Base-by-base conservation (phyloP, 2,113 vertebrate species). In the Megaceryle torquata region DNA sequence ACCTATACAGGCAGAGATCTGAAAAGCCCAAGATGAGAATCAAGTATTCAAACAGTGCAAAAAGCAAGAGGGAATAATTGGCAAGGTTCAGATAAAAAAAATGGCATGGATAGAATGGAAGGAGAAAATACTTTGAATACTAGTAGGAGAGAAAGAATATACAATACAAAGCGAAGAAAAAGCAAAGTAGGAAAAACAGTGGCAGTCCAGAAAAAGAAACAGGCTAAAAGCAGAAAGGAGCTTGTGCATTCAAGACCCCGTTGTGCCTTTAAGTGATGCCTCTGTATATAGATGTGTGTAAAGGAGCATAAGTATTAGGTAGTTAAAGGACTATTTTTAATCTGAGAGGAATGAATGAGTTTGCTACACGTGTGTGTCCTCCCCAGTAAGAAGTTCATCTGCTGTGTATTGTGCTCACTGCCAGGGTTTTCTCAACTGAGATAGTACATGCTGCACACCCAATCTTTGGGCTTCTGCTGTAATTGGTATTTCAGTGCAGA, bases 351-450 rank as follows among this genome's bases (percentile, higher is more conserved):
- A 35, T 77, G 26, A 68, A 54, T 26, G 16, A 35, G 5, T 80
- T 61, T 70, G 50, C 31, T 65, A 15, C 31, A 1, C n/a, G 7
- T 59, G 18, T 29, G 5, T 26, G 18, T 79, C 37, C 61, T 68
- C 39, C n/a, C 11, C 10, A 24, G 56, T 44, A 50, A 44, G 48
- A 75, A 16, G 28, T 15, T 83, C 0, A 9, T 51, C 39, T 74
- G 54, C n/a, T 35, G 0, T n/a, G 35, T 29, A 24, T 35, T 5
- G 2, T 25, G 10, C 29, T 33, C 29, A 19, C 41, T 68, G 37
- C 8, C 14, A 20, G 53, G 46, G 37, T 37, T 54, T 46, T 61
- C 31, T 31, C 65, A 29, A 3, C 0, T 5, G 48, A 56, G 24
- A 41, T 12, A 35, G 24, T 4, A 39, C n/a, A 10, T 5, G 29